Evolutionary conservation across 2,888 invertebrate species (phyloP).

Genomic region (Synanthedon andrenaeformis): DNA sequence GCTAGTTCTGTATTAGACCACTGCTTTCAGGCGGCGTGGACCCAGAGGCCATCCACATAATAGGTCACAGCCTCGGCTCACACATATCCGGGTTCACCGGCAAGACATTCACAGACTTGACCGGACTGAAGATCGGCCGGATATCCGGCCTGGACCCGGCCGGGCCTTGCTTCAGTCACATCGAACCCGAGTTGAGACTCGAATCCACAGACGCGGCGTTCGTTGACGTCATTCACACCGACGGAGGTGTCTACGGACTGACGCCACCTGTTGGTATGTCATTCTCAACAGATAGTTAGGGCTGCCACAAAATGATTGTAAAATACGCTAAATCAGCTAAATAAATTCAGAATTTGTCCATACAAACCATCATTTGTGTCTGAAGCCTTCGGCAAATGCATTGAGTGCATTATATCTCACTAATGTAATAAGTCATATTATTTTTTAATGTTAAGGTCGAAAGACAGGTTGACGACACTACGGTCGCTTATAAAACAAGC

Average conservation of each 20-base stretch:
- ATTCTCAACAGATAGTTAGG: too few species aligned
- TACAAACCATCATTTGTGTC: too few species aligned
- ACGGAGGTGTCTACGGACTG: slow-evolving; percentile 46
- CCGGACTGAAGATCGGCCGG: slow-evolving; percentile 33
- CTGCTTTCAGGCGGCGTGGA: slow-evolving; percentile 40
- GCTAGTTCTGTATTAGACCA: too few species aligned
- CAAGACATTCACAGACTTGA: slow-evolving; percentile 30
- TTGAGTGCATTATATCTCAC: too few species aligned
- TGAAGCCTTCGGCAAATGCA: too few species aligned
- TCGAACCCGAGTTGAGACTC: slow-evolving; percentile 26
- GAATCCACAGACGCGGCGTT: slow-evolving; percentile 35
- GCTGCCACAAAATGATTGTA: too few species aligned
- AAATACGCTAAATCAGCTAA: too few species aligned
- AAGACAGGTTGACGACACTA: too few species aligned
- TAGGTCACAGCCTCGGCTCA: slow-evolving; percentile 56
- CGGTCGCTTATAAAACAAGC: too few species aligned
- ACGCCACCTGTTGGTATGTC: slow-evolving; percentile 35
- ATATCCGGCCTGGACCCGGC: slow-evolving; percentile 55
- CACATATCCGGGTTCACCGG: slow-evolving; percentile 52
- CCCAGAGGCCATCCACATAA: slow-evolving; percentile 36
- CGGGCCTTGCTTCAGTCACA: slow-evolving; percentile 51
- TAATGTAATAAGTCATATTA: too few species aligned
- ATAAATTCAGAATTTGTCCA: too few species aligned
- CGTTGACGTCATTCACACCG: slow-evolving; percentile 48
- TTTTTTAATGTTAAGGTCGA: too few species aligned